Evolutionary conservation across 2,113 vertebrate species (phyloP), one percentile per base, ranked within the genome.

Genomic region (Hiodon tergisus): DNA sequence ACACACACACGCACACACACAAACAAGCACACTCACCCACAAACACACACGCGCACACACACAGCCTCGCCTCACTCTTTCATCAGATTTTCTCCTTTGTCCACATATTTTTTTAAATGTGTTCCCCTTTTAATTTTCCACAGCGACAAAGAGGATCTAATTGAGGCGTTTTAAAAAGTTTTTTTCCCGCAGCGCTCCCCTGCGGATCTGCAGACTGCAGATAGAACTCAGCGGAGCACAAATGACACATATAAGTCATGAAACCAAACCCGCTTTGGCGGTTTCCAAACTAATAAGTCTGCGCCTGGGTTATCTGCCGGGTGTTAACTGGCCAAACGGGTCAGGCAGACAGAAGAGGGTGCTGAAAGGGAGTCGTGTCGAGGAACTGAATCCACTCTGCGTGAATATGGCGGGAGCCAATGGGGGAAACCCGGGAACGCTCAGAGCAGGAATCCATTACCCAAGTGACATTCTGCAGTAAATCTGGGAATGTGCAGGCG

Each of bases 181-280:
- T 31, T 31, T n/a, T 48, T n/a, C 65, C 17, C 80, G 77, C 83
- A 69, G 79, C 82, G 78, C 84, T 77, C 78, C 85, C 82, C 74
- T 84, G 79, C 85, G 86, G 86, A 87, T 81, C 83, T 83, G 81
- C 60, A 85, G 81, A 85, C 81, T 75, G 74, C 77, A 87, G 88
- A 88, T 88, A 88, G 87, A 78, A 83, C 81, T 69, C 83, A 85
- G 83, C 78, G 81, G 81, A 84, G 81, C 81, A 74, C 86, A 86
- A 85, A 84, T 82, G 77, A 82, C 76, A 75, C 74, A 76, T 71
- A 80, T 78, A 80, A 76, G 74, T 78, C 71, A 67, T 71, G 61
- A 81, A 76, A 76, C 71, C 59, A 69, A 69, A 61, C 57, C 50
- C 57, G 50, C 55, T 76, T 52, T 3, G 67, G 65, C 72, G 48